Evolutionary conservation across 2,888 invertebrate species (phyloP).

Genomic region (Pandemis cinnamomeana): DNA sequence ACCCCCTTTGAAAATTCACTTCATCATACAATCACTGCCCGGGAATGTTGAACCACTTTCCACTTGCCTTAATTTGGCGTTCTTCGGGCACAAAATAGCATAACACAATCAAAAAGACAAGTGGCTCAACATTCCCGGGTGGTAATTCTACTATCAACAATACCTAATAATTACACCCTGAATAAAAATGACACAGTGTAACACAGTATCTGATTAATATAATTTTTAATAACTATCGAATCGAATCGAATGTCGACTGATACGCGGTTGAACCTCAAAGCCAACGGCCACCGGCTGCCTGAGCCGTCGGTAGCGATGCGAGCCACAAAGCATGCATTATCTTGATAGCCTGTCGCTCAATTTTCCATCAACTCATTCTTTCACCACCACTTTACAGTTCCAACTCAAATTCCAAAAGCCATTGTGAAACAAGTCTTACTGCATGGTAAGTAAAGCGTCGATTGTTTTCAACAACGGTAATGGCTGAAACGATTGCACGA

Average conservation of each 20-base stretch:
- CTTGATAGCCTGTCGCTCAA: constrained; percentile 72
- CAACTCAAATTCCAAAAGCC: neutral
- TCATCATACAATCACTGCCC: too few species aligned
- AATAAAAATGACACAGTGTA: too few species aligned
- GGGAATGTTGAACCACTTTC: too few species aligned
- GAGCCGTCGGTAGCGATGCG: constrained; percentile 61
- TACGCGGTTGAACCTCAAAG: neutral
- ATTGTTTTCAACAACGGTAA: constrained; percentile 12
- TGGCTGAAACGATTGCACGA: constrained; percentile 57
- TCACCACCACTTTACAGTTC: constrained; percentile 44
- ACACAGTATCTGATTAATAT: constrained; percentile 43
- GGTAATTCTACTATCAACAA: too few species aligned
- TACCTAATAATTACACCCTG: too few species aligned
- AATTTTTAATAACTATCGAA: constrained; percentile 44
- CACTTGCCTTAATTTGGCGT: too few species aligned
- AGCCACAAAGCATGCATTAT: constrained; percentile 66
- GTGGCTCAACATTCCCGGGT: too few species aligned
- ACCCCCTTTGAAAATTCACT: too few species aligned
- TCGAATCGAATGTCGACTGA: constrained; percentile 10
- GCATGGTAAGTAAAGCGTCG: neutral
- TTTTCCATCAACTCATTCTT: constrained; percentile 46
- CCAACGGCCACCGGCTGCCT: neutral
- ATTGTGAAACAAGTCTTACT: constrained; percentile 22
- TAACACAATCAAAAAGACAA: too few species aligned
- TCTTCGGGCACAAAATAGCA: too few species aligned